phyloP scores from a whole-genome alignment of 2,888 invertebrate species.

The Lycia hirtaria region DNA sequence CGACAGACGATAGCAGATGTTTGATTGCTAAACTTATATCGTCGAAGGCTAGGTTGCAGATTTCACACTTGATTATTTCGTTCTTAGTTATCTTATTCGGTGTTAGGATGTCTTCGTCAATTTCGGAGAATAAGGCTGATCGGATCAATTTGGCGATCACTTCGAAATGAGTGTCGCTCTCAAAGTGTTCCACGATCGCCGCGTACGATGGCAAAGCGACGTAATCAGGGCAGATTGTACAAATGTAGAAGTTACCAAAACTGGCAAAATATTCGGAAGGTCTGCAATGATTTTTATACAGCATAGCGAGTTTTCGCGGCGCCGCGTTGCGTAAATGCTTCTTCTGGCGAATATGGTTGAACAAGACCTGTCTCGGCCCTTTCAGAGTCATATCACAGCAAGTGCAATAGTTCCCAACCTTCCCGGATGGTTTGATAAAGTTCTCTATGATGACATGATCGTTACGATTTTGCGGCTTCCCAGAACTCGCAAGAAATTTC shows the following conservation, averaged over 20 bases:
- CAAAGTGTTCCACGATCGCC: conserved; percentile 75
- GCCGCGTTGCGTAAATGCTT: conserved; percentile 79
- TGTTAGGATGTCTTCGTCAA: conserved; percentile 55
- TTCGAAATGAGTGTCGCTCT: conserved; percentile 67
- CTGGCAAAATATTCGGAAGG: conserved; percentile 78
- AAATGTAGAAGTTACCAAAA: conserved; percentile 77
- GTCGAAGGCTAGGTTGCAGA: conserved; percentile 61
- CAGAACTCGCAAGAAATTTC: conserved; percentile 75
- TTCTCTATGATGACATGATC: conserved; percentile 80
- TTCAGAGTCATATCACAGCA: conserved; percentile 80
- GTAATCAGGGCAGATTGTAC: conserved; percentile 69
- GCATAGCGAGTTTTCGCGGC: conserved; percentile 66
- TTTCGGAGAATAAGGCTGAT: conserved; percentile 61
- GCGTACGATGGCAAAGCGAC: conserved; percentile 74
- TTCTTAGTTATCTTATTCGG: conserved; percentile 55
- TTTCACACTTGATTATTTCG: conserved; percentile 58
- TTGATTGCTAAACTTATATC: conserved; percentile 58
- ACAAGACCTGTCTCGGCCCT: conserved; percentile 76
- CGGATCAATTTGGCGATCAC: conserved; percentile 66
- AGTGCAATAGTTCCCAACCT: conserved; percentile 73
- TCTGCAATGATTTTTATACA: conserved; percentile 75
- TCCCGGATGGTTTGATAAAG: conserved; percentile 76
- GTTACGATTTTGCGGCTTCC: conserved; percentile 69
- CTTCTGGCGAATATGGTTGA: conserved; percentile 80
- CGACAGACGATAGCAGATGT: conserved; percentile 63